These are phyloP conservation scores for Hormaphis cornu DNA, from an alignment of 1,140 invertebrate genomes.

Conservation along the genomic window DNA sequence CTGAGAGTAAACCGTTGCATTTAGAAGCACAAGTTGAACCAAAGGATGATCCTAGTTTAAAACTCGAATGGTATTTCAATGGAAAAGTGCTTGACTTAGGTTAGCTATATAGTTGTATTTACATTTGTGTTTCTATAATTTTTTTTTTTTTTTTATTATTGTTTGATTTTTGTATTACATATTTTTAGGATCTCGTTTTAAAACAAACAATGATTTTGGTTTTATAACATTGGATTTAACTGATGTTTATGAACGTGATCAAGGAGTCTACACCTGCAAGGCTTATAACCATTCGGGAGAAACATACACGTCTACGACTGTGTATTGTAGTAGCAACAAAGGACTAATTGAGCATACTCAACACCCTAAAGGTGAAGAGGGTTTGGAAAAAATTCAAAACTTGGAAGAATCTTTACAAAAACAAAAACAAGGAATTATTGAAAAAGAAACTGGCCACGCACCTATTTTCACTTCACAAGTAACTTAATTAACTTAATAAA, in stretches of 20 bases:
- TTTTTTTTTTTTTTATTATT: neutral
- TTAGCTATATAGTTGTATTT: slow-evolving; percentile 25
- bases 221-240: slow-evolving; percentile 82
- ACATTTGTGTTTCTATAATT: neutral
- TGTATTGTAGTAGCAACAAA: slow-evolving; percentile 71
- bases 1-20: slow-evolving; percentile 81
- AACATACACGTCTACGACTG: slow-evolving; percentile 81
- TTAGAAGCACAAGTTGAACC: slow-evolving; percentile 90
- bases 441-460: slow-evolving; percentile 66
- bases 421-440: slow-evolving; percentile 55
- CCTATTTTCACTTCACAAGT: slow-evolving; percentile 75
- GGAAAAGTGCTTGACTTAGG: slow-evolving; percentile 76
- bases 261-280: slow-evolving; percentile 87
- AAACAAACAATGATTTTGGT: slow-evolving; percentile 82
- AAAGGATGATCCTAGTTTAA: slow-evolving; percentile 91
- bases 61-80: slow-evolving; percentile 89
- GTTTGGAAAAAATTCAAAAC: slow-evolving; percentile 80
- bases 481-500: too few species aligned
- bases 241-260: slow-evolving; percentile 84
- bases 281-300: slow-evolving; percentile 77
- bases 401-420: slow-evolving; percentile 74
- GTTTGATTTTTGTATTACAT: neutral
- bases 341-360: slow-evolving; percentile 77
- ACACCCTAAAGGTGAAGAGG: slow-evolving; percentile 86
- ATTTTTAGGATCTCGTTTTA: slow-evolving; percentile 57